Conservation (phyloP, 2,888 invertebrate genomes). For the Aradus depressus region DNA sequence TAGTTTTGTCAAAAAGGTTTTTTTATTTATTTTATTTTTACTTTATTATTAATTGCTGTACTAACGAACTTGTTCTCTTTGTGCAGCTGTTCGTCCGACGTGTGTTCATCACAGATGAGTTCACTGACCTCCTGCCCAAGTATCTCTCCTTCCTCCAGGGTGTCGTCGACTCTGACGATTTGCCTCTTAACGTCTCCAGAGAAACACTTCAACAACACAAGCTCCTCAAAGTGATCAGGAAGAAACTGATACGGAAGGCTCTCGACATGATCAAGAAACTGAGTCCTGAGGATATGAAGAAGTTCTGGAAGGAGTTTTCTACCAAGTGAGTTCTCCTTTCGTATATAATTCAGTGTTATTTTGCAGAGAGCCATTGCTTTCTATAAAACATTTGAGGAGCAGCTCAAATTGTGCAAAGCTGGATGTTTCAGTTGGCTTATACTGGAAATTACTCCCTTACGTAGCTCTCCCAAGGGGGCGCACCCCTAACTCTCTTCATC, state of each 20-base stretch:
- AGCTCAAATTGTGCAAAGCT: too few species aligned
- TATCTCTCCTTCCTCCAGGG: conserved; percentile 92
- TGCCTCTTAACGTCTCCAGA: conserved; percentile 94
- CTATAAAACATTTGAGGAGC: too few species aligned
- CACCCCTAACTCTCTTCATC: too few species aligned
- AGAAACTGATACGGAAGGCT: conserved; percentile 94
- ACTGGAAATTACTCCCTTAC: too few species aligned
- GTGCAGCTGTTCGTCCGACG: conserved; percentile 79
- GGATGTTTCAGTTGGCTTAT: too few species aligned
- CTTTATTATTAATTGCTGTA: too few species aligned
- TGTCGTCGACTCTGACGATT: conserved; percentile 96
- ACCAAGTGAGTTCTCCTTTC: conserved; percentile 60
- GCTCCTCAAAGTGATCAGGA: conserved; percentile 96
- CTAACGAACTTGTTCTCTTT: too few species aligned
- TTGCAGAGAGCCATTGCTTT: too few species aligned
- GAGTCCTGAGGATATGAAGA: conserved; percentile 72
- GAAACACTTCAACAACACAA: conserved; percentile 98
- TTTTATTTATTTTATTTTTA: too few species aligned
- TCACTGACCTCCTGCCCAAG: conserved; percentile 98
- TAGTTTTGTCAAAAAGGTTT: too few species aligned
- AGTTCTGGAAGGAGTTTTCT: conserved; percentile 98
- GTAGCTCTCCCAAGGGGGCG: too few species aligned
- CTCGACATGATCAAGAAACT: conserved; percentile 98
- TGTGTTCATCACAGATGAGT: conserved; percentile 99
- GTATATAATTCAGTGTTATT: background rate